Percentiles rank a stretch among this genome's conserved stretches.
These are phyloP conservation scores for Cynaeus angustus DNA, from an alignment of 2,888 invertebrate species.

Conservation along the genomic window DNA sequence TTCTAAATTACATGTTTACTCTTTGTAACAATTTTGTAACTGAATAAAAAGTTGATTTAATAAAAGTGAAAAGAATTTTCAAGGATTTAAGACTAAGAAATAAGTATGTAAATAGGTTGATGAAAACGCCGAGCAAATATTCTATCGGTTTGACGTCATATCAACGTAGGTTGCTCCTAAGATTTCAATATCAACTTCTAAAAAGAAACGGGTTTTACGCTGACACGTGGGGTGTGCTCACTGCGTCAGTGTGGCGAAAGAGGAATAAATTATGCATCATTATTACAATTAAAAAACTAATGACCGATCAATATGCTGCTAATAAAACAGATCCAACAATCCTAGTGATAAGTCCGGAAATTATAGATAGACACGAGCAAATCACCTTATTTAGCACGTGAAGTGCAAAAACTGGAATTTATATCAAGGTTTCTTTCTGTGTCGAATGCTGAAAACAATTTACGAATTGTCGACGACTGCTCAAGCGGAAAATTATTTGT, in stretches of 20 bases:
- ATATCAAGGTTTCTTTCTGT: constrained; percentile 32
- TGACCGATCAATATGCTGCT: constrained; percentile 21
- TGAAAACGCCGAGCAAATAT: constrained; percentile 23
- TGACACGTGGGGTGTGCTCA: constrained; percentile 10
- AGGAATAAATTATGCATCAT: constrained; percentile 1
- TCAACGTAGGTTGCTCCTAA: constrained; percentile 18
- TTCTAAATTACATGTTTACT: constrained; percentile 13
- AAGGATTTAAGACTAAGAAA: constrained; percentile 25
- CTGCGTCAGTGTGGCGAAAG: neutral
- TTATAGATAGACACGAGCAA: constrained; percentile 10
- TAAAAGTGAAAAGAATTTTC: constrained; percentile 33
- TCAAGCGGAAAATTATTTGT: constrained; percentile 37
- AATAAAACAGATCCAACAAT: constrained; percentile 14
- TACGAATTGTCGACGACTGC: constrained; percentile 23
- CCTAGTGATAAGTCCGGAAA: constrained; percentile 34
- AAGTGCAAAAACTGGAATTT: constrained; percentile 28
- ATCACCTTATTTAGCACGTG: constrained; percentile 26
- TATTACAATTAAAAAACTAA: constrained; percentile 5
- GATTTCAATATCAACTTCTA: constrained; percentile 9
- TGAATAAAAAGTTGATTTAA: constrained; percentile 3
- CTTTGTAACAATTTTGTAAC: constrained; percentile 33
- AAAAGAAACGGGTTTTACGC: constrained; percentile 3
- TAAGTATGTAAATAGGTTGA: constrained; percentile 30
- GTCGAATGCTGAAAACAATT: constrained; percentile 27
- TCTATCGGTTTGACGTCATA: constrained; percentile 24